A percentile compares a stretch with the other conserved stretches of the same genome.
Conservation (phyloP, 2,797 vertebrate species). For the Acipenser ruthenus region DNA sequence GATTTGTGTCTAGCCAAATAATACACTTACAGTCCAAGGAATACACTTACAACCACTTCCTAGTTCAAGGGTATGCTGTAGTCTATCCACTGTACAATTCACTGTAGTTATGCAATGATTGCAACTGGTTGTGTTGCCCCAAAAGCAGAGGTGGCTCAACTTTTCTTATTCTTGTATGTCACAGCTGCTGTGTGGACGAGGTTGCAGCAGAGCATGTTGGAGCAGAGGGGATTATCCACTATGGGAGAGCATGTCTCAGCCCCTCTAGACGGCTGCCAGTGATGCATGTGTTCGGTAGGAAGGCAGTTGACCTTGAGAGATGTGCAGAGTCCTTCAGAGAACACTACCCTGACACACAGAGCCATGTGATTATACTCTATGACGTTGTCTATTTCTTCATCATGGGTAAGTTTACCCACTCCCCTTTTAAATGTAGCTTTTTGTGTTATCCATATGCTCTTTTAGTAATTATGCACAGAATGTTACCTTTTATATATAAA, state of each 20-base stretch:
- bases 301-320: constrained; percentile 49
- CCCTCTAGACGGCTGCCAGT: constrained; percentile 70
- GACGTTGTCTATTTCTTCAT: constrained; percentile 72
- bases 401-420: constrained; percentile 37
- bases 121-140: too few relatives aligned
- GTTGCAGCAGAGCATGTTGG: constrained; percentile 79
- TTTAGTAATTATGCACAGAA: too few relatives aligned
- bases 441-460: too few relatives aligned
- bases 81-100: neutral
- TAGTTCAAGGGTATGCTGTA: neutral
- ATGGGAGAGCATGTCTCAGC: constrained; percentile 84
- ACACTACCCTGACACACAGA: constrained; percentile 57
- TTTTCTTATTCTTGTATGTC: constrained; percentile 10
- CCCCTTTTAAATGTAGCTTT: too few relatives aligned
- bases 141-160: neutral
- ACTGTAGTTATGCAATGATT: neutral
- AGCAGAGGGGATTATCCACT: constrained; percentile 78
- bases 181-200: constrained; percentile 91
- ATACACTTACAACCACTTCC: neutral
- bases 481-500: too few relatives aligned
- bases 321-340: constrained; percentile 65
- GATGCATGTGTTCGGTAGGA: constrained; percentile 58
- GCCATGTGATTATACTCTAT: constrained; percentile 64
- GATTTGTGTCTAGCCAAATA: too few relatives aligned
- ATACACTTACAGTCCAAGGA: neutral